Base-by-base conservation (phyloP, 2,888 invertebrate species). In the Drosophila stalkeri region DNA sequence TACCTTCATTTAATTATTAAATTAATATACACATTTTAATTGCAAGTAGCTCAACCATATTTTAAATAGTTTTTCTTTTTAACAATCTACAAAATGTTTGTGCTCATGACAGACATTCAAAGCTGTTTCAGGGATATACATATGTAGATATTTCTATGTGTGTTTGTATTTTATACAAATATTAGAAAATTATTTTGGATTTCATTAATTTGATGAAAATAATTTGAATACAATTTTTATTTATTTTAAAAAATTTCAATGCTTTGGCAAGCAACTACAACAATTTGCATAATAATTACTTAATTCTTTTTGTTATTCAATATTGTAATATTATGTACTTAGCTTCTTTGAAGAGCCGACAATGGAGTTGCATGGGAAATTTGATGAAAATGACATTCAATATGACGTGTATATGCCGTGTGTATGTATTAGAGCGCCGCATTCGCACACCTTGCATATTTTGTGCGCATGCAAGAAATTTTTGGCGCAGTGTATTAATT, bases 401-500 rank as follows among this genome's bases (percentile, higher is more conserved):
- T 31, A 37, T 54, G n/a, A 31, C 16, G 39, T 39, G 39, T 39
- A 39, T 39, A 37, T 46, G n/a, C 12, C 12, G 18, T 35, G 8
- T 54, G 20, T 23, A 16, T 20, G 52, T 35, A 47, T 52, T 41
- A 8, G 27, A 6, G 27, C 27, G 14, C 55, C n/a, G n/a, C n/a
- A n/a, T n/a, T n/a, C n/a, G 44, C 33, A 37, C 52, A 47, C 33
- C 41, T 52, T 57, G 68, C 56, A 64, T 47, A 41, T 20, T 57
- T 55, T 35, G 61, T 43, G 70, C 47, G 57, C 72, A 66, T 64
- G 43, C 63, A 57, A 63, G 18, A 67, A 66, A 56, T 44, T 86
- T 82, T 82, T 84, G 49, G 72, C 62, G 68, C 82, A 89, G 88
- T 89, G 85, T 87, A 89, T 80, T 67, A 20, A 76, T 64, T 77